Evolutionary conservation across 2,888 invertebrate genomes (phyloP).

Genomic region (Nephrotoma appendiculata): DNA sequence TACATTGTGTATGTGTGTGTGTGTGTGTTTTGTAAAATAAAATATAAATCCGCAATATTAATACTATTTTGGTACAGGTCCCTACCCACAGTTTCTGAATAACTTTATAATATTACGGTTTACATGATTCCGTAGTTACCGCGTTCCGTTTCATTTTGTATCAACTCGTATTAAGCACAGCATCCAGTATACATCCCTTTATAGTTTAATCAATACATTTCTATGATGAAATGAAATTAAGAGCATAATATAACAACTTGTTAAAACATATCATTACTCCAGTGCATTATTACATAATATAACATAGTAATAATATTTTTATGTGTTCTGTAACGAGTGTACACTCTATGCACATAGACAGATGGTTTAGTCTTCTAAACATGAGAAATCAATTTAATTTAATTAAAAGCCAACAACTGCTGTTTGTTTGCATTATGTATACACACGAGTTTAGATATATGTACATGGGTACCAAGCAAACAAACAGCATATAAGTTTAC

Average conservation of each 20-base stretch:
- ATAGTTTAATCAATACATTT: not conserved
- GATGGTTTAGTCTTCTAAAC: not conserved
- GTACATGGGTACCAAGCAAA: no score
- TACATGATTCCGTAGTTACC: no score
- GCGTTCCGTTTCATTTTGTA: not conserved
- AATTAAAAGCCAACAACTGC: not conserved
- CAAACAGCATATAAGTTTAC: no score
- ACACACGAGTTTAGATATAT: not conserved
- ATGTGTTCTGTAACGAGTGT: not conserved
- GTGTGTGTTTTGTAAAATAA: not conserved
- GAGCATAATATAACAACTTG: not conserved
- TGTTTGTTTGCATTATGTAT: not conserved
- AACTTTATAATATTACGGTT: no score
- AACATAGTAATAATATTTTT: not conserved
- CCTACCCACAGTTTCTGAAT: not conserved
- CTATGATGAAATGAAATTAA: not conserved
- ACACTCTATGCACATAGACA: not conserved
- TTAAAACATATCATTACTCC: not conserved
- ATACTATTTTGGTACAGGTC: not conserved
- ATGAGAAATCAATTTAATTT: not conserved
- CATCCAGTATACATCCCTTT: not conserved
- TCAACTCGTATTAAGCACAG: not conserved
- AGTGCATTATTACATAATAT: not conserved
- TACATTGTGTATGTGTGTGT: not conserved
- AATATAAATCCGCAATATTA: not conserved